Conservation (phyloP, 92 coral and sea anemone species). For the Plumapathes pennacea region DNA sequence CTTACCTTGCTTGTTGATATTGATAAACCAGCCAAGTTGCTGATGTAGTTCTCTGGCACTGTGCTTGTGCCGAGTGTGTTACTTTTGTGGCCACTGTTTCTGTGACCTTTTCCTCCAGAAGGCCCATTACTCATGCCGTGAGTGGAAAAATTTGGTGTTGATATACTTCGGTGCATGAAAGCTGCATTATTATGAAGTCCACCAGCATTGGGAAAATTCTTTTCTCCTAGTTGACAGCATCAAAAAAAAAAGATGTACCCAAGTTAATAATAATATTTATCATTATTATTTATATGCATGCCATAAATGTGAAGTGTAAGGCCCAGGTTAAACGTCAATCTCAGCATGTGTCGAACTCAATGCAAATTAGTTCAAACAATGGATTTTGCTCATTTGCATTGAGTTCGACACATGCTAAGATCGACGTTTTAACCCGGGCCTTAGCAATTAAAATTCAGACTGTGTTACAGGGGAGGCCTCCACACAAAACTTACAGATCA, state of each 20-base stretch:
- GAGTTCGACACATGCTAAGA: too few relatives aligned
- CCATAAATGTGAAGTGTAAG: too few relatives aligned
- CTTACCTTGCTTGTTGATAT: conserved; percentile 67
- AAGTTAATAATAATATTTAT: background rate
- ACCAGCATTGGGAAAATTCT: conserved; percentile 16
- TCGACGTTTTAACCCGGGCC: too few relatives aligned
- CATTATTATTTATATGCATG: too few relatives aligned
- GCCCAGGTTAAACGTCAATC: too few relatives aligned
- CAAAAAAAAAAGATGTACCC: background rate
- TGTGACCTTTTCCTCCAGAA: conserved; percentile 64
- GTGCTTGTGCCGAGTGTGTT: conserved; percentile 33
- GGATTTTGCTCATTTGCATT: too few relatives aligned
- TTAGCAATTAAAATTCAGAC: too few relatives aligned
- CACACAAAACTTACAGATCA: too few relatives aligned
- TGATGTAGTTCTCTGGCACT: conserved; percentile 58
- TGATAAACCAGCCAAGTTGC: conserved; percentile 63
- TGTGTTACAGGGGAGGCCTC: too few relatives aligned
- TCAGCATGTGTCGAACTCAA: too few relatives aligned
- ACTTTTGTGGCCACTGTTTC: conserved; percentile 44
- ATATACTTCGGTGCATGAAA: conserved; percentile 62
- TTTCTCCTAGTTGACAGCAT: conserved; percentile 4
- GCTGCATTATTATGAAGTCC: conserved; percentile 1
- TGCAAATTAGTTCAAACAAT: too few relatives aligned
- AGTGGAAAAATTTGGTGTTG: conserved; percentile 42
- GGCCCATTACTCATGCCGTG: conserved; percentile 66